Evolutionary conservation across 1,140 invertebrate species (phyloP), one percentile per base, ranked within the genome.

Genomic region (Bombus pascuorum): DNA sequence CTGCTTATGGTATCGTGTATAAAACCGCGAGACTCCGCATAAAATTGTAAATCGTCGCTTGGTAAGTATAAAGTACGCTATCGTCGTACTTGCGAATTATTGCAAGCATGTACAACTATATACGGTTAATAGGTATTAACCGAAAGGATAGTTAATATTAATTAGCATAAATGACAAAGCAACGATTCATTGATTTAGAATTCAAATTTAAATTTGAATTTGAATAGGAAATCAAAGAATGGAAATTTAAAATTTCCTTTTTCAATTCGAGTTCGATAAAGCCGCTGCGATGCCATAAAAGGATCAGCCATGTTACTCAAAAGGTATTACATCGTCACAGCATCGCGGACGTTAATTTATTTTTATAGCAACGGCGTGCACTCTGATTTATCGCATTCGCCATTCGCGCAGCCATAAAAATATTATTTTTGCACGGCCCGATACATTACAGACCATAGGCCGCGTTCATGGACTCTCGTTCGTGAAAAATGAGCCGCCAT

Each of bases 301-400:
- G 32, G 18, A 34, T 34, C 25, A 57, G 25, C 13, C 8, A 44
- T 22, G 59, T 42, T 78, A 22, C 13, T 12, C n/a, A 42, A 42
- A 78, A 32, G 8, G 39, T 42, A 65, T 78, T 78, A 65, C 74
- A 76, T 53, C 47, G 74, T 76, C 74, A 25, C 53, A 66, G 28
- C 37, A 66, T 32, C n/a, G 15, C 57, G 34, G n/a, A 44, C 42
- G 53, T 76, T 76, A 65, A 78, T 66, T 78, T 65, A 78, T 78
- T 78, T 78, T 78, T 78, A 78, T 78, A 78, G 75, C 59, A 65
- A 44, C 37, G 5, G 18, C 34, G 57, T 42, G 37, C 5, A 78
- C 37, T 42, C 39, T 78, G 75, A 78, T 78, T 78, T 78, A 78
- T 78, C 57, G 65, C 77, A 47, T 53, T 80, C 25, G 32, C 78